phyloP scores from a whole-genome alignment of 2,797 vertebrate genomes.

The Cyclura pinguis region DNA sequence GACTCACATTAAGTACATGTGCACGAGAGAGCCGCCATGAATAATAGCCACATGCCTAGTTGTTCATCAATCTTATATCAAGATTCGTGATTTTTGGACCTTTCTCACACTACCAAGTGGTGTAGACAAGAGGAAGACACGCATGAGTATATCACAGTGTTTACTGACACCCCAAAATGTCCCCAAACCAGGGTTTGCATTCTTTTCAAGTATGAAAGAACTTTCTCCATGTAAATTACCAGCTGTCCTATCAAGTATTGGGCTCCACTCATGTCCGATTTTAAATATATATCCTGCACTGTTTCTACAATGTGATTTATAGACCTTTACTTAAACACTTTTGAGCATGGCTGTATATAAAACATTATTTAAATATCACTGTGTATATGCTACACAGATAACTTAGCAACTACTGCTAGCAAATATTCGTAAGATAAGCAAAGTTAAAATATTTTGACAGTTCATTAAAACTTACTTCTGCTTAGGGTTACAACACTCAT shows the following conservation, averaged over 20 bases:
- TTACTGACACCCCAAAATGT: not conserved
- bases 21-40: not conserved
- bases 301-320: constrained; percentile 56
- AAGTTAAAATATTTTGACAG: constrained; percentile 51
- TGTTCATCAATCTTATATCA: not conserved
- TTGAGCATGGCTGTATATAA: constrained; percentile 40
- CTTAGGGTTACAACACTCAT: constrained; percentile 29
- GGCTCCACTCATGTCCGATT: constrained; percentile 44
- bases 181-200: not conserved
- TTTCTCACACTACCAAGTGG: not conserved
- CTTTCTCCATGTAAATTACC: not conserved
- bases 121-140: not conserved
- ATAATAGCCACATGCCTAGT: not conserved
- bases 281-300: constrained; percentile 35
- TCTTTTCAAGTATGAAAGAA: not conserved
- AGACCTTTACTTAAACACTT: constrained; percentile 40
- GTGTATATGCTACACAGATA: constrained; percentile 11
- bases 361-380: constrained; percentile 46
- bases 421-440: constrained; percentile 47
- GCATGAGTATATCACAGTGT: not conserved
- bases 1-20: not conserved
- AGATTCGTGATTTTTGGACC: not conserved
- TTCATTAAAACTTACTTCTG: constrained; percentile 53
- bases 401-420: constrained; percentile 32
- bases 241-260: not conserved